Evolutionary conservation across 2,113 vertebrate species (phyloP).

Genomic region (Drymodes brunneopygia): DNA sequence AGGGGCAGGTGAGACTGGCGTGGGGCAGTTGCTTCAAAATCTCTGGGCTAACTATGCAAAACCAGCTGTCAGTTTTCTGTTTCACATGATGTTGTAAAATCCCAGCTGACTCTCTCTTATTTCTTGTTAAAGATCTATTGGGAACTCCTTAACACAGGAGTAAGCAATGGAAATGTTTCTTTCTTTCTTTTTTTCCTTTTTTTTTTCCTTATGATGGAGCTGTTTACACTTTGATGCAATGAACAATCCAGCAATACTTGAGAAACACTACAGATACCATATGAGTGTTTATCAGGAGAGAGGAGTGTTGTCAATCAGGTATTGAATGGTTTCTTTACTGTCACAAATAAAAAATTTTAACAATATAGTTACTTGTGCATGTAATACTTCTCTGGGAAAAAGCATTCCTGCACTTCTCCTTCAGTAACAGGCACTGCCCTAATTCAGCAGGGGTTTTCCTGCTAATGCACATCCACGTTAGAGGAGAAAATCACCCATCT

Average conservation of each 20-base stretch:
- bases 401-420: neutral
- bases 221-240: slow-evolving; percentile 65
- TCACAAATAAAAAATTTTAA: slow-evolving; percentile 75
- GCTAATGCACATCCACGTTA: neutral
- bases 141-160: slow-evolving; percentile 33
- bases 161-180: slow-evolving; percentile 17
- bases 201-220: slow-evolving; percentile 16
- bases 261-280: slow-evolving; percentile 49
- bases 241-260: slow-evolving; percentile 63
- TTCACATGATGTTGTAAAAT: slow-evolving; percentile 47
- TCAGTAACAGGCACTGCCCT: neutral
- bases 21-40: neutral
- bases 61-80: slow-evolving; percentile 38
- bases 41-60: slow-evolving; percentile 50
- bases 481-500: neutral
- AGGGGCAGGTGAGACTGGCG: neutral
- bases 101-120: neutral
- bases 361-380: slow-evolving; percentile 48
- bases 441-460: neutral
- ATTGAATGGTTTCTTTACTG: slow-evolving; percentile 72
- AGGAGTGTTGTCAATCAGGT: slow-evolving; percentile 59
- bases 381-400: slow-evolving; percentile 50
- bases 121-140: slow-evolving; percentile 34
- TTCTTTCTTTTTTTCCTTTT: neutral
- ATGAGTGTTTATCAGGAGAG: slow-evolving; percentile 51